Evolutionary conservation across 30 jellyfish, hydroid and myxozoan species (phyloP), one percentile per base, ranked within the genome.

Genomic region (Pelagia noctiluca): DNA sequence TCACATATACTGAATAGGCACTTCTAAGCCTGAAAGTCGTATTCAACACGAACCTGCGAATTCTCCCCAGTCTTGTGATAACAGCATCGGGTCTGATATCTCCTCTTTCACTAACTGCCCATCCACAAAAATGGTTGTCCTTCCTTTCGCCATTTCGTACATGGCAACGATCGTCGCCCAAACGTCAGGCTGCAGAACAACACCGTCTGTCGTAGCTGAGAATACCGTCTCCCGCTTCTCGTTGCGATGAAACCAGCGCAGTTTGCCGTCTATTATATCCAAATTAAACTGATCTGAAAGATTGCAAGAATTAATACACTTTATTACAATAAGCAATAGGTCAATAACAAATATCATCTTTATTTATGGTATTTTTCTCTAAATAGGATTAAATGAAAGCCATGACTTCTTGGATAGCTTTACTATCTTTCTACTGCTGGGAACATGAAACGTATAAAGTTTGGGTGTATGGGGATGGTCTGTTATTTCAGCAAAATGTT

Each of bases 241-340:
- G 61, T 91, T 81, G 12, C 98, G 96, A 67, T 91, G 98, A 73
- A 91, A 91, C 98, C 98, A 91, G 29, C 96, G 90, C 18, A 91
- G 63, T 52, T 85, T 91, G 7, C 98, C 98, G 63, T 85, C 88
- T 11, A 83, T 76, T 33, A 85, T 87, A 34, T 91, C 98, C 86
- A 91, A 67, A 29, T 84, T 89, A 65, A 68, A 91, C 75, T 91
- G 98, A 50, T 96, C 98, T 91, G 35, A 5, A 73, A 74, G 30
- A 18, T n/a, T n/a, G n/a, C n/a, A n/a, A n/a, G n/a, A n/a, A n/a
- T n/a, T n/a, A n/a, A n/a, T n/a, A n/a, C n/a, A n/a, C n/a, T n/a
- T n/a, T n/a, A n/a, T n/a, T n/a, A n/a, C n/a, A n/a, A n/a, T n/a
- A n/a, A n/a, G n/a, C n/a, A n/a, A n/a, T n/a, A n/a, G n/a, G n/a